Percentiles rank a stretch among this genome's conserved stretches.
These are phyloP conservation scores for Zeus faber DNA, from an alignment of 2,113 vertebrate genomes.

Conservation along the genomic window DNA sequence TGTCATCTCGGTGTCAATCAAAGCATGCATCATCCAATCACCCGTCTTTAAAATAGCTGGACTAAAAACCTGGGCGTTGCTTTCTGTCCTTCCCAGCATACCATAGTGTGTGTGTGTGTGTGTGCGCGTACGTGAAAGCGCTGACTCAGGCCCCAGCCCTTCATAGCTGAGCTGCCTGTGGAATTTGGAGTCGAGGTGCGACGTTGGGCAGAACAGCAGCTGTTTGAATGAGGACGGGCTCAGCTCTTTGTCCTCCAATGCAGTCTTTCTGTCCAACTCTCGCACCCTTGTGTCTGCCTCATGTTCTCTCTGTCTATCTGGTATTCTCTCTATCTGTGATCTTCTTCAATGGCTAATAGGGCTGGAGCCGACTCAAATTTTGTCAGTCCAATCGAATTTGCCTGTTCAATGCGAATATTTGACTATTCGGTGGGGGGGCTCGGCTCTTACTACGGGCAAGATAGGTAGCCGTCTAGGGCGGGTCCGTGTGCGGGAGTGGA, in stretches of 20 bases:
- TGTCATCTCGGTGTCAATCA: not conserved
- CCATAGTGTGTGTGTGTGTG: constrained; percentile 38
- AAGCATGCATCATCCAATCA: not conserved
- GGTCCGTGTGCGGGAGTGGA: no score
- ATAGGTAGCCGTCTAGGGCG: no score
- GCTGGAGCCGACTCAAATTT: no score
- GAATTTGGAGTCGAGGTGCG: constrained; percentile 71
- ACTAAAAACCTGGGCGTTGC: constrained; percentile 7
- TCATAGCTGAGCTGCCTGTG: constrained; percentile 55
- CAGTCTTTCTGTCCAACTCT: not conserved
- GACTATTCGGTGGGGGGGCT: no score
- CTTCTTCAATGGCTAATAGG: no score
- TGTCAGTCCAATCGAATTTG: no score
- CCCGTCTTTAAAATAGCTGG: not conserved
- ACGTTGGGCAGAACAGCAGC: constrained; percentile 60
- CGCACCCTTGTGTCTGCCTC: not conserved
- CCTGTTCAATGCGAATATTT: no score
- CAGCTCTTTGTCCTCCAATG: constrained; percentile 48
- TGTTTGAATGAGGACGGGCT: constrained; percentile 60
- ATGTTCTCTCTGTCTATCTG: not conserved
- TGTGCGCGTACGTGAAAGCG: constrained; percentile 57
- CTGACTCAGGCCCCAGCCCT: constrained; percentile 70
- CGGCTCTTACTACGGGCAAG: no score
- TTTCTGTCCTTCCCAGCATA: constrained; percentile 37
- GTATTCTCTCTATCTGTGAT: no score